phyloP scores from a whole-genome alignment of 2,113 vertebrate genomes.

The Engystomops pustulosus region DNA sequence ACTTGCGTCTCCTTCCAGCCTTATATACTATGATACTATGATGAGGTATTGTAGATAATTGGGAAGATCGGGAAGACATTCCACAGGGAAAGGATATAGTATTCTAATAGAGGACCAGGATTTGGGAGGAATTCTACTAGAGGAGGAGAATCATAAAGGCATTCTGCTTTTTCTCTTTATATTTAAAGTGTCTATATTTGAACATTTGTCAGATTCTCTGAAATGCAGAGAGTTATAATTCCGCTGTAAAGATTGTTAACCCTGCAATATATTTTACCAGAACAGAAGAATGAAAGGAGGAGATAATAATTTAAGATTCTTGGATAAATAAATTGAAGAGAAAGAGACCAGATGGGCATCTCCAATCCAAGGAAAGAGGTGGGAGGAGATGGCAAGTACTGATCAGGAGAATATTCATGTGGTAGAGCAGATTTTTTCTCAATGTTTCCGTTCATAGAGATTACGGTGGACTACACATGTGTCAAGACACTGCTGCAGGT shows the following conservation, averaged over 20 bases:
- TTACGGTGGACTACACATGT: not conserved
- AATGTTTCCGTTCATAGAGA: not conserved
- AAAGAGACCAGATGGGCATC: constrained; percentile 25
- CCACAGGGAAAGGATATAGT: no score
- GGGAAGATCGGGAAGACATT: not conserved
- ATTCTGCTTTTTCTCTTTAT: not conserved
- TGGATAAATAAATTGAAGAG: not conserved
- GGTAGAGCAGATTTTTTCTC: not conserved
- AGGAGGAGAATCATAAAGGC: not conserved
- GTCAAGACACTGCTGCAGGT: not conserved
- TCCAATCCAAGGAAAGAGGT: constrained; percentile 4
- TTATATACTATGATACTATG: no score
- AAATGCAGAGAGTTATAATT: not conserved
- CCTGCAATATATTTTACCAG: not conserved
- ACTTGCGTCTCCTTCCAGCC: no score
- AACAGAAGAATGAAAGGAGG: not conserved
- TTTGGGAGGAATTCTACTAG: no score
- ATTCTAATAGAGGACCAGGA: no score
- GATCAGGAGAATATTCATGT: constrained; percentile 12
- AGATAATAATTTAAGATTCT: not conserved
- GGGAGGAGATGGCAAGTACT: constrained; percentile 8
- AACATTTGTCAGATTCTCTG: not conserved
- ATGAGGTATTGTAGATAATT: not conserved
- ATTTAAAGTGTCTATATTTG: no score
- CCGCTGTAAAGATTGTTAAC: not conserved